These are phyloP conservation scores for Aculops lycopersici DNA, from an alignment of 1,140 invertebrate species.

Conservation along the genomic window DNA sequence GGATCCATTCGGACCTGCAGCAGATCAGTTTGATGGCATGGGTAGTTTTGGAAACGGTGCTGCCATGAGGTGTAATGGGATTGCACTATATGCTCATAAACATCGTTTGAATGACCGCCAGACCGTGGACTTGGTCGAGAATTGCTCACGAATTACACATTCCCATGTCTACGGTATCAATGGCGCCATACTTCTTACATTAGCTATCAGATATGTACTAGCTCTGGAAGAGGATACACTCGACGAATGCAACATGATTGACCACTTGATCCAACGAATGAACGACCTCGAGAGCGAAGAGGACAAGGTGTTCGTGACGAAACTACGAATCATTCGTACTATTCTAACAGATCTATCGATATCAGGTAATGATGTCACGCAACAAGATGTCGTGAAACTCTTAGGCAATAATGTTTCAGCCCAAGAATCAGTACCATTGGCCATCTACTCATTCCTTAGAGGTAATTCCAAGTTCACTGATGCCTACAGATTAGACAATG, in stretches of 20 bases:
- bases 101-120: slow-evolving; percentile 12
- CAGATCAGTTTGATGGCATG: slow-evolving; percentile 29
- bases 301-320: slow-evolving; percentile 13
- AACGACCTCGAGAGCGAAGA: slow-evolving; percentile 22
- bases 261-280: slow-evolving; percentile 25
- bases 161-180: slow-evolving; percentile 26
- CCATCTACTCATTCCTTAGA: slow-evolving; percentile 34
- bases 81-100: slow-evolving; percentile 26
- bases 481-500: slow-evolving; percentile 23
- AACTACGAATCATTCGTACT: not conserved
- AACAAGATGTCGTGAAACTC: slow-evolving; percentile 21
- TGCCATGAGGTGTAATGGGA: slow-evolving; percentile 38
- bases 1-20: slow-evolving; percentile 29
- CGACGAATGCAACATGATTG: slow-evolving; percentile 8
- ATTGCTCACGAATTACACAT: slow-evolving; percentile 30
- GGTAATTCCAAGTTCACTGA: slow-evolving; percentile 23
- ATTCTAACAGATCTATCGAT: slow-evolving; percentile 4
- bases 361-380: slow-evolving; percentile 1
- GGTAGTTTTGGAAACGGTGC: slow-evolving; percentile 42
- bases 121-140: slow-evolving; percentile 13
- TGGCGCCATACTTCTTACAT: slow-evolving; percentile 28
- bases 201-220: slow-evolving; percentile 16
- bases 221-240: slow-evolving; percentile 12
- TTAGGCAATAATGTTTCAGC: slow-evolving; percentile 30
- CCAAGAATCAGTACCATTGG: slow-evolving; percentile 34